phyloP scores from a whole-genome alignment of 2,888 invertebrate species.

The Xylophagus ater region DNA sequence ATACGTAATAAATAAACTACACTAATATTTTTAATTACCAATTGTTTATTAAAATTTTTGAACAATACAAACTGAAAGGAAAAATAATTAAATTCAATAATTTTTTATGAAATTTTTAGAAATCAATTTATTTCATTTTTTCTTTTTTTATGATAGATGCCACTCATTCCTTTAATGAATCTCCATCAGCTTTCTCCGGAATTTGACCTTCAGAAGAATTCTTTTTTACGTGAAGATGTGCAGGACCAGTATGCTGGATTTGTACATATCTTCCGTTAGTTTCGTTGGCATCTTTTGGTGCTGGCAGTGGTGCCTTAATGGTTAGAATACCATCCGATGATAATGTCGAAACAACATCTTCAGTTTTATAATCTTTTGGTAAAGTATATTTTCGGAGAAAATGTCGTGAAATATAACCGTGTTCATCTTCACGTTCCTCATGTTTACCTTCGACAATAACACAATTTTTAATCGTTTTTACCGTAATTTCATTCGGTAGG shows the following conservation, averaged over 20 bases:
- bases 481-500: constrained; percentile 54
- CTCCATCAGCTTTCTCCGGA: too few relatives aligned
- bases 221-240: constrained; percentile 30
- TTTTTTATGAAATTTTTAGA: too few relatives aligned
- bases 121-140: too few relatives aligned
- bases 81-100: too few relatives aligned
- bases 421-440: constrained; percentile 58
- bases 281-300: constrained; percentile 14
- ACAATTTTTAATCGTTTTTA: constrained; percentile 54
- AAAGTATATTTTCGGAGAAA: constrained; percentile 60
- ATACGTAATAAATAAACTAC: too few relatives aligned
- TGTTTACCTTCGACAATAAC: constrained; percentile 60
- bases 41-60: too few relatives aligned
- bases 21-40: too few relatives aligned
- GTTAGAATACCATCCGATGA: constrained; percentile 74
- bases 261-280: constrained; percentile 45
- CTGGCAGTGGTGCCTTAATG: constrained; percentile 52
- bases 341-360: constrained; percentile 60
- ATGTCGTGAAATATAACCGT: constrained; percentile 68
- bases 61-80: too few relatives aligned
- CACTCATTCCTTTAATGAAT: too few relatives aligned
- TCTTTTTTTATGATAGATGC: too few relatives aligned
- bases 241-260: constrained; percentile 52
- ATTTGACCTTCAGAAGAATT: constrained; percentile 18
- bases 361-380: constrained; percentile 57